These are phyloP conservation scores for Periplaneta americana DNA, from an alignment of 1,140 invertebrate genomes.

Conservation along the genomic window DNA sequence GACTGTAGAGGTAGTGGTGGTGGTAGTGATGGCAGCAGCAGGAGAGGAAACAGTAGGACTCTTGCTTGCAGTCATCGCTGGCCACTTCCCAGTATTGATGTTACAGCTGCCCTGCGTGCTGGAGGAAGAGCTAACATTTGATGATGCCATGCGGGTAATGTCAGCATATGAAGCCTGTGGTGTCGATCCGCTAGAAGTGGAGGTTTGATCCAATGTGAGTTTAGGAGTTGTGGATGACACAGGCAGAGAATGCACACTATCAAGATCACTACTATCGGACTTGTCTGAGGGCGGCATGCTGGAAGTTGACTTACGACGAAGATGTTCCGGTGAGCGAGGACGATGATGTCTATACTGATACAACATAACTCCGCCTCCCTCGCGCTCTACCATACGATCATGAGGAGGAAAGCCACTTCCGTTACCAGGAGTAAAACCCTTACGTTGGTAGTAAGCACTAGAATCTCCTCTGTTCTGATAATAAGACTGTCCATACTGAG, in stretches of 20 bases:
- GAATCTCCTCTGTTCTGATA: background rate
- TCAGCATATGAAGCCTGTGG: constrained; percentile 70
- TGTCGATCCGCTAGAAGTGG: constrained; percentile 41
- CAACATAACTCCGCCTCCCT: constrained; percentile 23
- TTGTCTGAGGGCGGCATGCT: constrained; percentile 63
- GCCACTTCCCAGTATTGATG: constrained; percentile 1
- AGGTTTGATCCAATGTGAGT: constrained; percentile 22
- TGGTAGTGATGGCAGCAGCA: background rate
- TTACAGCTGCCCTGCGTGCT: background rate
- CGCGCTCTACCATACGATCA: constrained; percentile 21
- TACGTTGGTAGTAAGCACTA: background rate
- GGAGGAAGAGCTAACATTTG: background rate
- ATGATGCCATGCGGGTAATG: constrained; percentile 54
- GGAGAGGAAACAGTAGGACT: background rate
- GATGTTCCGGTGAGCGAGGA: constrained; percentile 20
- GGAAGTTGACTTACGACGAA: constrained; percentile 46
- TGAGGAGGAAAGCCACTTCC: constrained; percentile 4
- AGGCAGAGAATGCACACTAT: constrained; percentile 66
- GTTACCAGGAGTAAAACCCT: background rate
- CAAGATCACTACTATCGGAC: constrained; percentile 66
- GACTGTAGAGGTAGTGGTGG: background rate
- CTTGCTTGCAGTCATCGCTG: background rate
- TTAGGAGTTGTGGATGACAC: constrained; percentile 45
- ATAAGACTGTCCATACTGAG: background rate
- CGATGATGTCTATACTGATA: constrained; percentile 23